These are phyloP conservation scores for Halcyon malimbica DNA, from an alignment of 2,113 vertebrate species.

Conservation along the genomic window DNA sequence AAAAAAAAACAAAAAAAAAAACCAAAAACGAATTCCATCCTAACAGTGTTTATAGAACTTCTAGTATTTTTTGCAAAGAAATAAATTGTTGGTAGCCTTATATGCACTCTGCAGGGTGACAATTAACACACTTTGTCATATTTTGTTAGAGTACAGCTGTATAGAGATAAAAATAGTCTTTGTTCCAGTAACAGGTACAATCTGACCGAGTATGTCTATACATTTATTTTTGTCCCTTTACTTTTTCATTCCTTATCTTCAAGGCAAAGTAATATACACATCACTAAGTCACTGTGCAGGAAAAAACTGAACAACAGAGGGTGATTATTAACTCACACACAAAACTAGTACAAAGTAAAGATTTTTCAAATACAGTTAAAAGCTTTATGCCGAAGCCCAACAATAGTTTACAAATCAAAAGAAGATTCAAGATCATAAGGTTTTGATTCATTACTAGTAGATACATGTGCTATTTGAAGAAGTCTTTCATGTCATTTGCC, in stretches of 20 bases:
- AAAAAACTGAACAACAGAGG: background rate
- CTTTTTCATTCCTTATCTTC: background rate
- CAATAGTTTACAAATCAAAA: background rate
- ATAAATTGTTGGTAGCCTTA: background rate
- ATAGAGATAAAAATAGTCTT: background rate
- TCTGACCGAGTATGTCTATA: background rate
- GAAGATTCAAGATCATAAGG: background rate
- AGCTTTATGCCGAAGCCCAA: background rate
- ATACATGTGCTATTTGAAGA: background rate
- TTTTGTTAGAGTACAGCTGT: background rate
- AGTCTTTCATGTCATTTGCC: background rate
- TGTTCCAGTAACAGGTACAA: background rate
- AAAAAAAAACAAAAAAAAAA: too few species aligned
- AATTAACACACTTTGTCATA: background rate
- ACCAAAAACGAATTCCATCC: too few species aligned
- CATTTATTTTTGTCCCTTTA: background rate
- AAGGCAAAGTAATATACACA: background rate
- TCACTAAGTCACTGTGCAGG: background rate
- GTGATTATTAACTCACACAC: background rate
- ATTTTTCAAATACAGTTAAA: background rate
- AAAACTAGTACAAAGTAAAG: background rate
- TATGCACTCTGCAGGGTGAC: background rate
- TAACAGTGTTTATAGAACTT: background rate
- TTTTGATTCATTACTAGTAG: background rate
- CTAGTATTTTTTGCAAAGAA: background rate